Evolutionary conservation across 1,140 invertebrate species (phyloP).

Genomic region (Drosophila pseudoananassae): DNA sequence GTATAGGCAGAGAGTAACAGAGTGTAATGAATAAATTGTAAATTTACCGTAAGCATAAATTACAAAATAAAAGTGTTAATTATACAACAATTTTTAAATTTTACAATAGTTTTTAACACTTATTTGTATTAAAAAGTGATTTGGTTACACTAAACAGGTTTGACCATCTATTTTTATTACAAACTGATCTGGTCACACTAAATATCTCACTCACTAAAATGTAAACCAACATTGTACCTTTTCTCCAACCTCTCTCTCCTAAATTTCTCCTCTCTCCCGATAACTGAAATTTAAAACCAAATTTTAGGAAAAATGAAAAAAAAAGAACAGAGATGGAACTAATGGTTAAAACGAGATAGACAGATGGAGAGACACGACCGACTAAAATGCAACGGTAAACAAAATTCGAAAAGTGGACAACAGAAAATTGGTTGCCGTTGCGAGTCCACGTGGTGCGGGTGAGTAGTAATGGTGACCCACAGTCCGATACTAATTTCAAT

Average conservation of each 20-base stretch:
- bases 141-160: not conserved
- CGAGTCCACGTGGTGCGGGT: conserved; percentile 3
- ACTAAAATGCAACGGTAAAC: conserved; percentile 14
- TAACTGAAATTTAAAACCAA: not conserved
- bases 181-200: too few species aligned
- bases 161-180: too few species aligned
- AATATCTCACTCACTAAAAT: too few species aligned
- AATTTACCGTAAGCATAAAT: not conserved
- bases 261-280: too few species aligned
- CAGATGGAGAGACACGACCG: not conserved
- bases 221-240: too few species aligned
- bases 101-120: too few species aligned
- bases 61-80: not conserved
- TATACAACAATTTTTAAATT: too few species aligned
- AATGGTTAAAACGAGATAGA: not conserved
- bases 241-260: too few species aligned
- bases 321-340: not conserved
- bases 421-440: conserved; percentile 9
- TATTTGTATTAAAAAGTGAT: not conserved
- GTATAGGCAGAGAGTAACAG: not conserved
- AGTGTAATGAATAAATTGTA: not conserved
- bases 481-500: conserved; percentile 29
- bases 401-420: conserved; percentile 2
- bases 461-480: not conserved
- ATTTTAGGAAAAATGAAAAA: not conserved